phyloP scores from a whole-genome alignment of 2,113 vertebrate genomes.

The Rattus norvegicus region GRCr8 NC_086024.1:53689001-53689500 shows the following conservation, averaged over 20 bases:
- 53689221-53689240: not conserved
- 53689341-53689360: slow-evolving; percentile 15
- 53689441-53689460: slow-evolving; percentile 17
- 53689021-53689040: not conserved
- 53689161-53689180: not conserved
- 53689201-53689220: not conserved
- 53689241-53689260: too few species aligned
- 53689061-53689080: not conserved
- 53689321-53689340: not conserved
- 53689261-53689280: not conserved
- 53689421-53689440: slow-evolving; percentile 38
- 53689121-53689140: not conserved
- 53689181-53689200: not conserved
- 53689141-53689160: not conserved
- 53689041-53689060: not conserved
- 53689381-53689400: slow-evolving; percentile 32
- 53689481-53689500: not conserved
- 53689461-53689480: slow-evolving; percentile 64
- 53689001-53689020: not conserved
- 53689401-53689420: not conserved
- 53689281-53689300: not conserved
- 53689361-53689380: not conserved
- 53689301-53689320: not conserved
- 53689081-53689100: not conserved
- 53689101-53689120: not conserved